Evolutionary conservation across 2,888 invertebrate species (phyloP), one percentile per base, ranked within the genome.

Genomic region (Muschampia plurimacula): DNA sequence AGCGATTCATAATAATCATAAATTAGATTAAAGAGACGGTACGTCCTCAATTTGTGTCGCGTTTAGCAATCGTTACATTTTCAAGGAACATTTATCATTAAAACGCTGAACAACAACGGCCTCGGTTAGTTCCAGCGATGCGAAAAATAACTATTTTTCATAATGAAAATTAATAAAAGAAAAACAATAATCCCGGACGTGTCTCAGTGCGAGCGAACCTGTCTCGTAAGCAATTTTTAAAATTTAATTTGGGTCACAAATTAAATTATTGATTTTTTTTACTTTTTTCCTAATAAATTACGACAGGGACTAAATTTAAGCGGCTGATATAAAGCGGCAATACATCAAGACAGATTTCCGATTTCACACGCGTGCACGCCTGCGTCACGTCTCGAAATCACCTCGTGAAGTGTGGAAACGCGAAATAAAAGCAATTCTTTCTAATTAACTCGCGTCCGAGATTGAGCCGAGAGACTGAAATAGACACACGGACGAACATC

Each of bases 401-500:
- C 79, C 83, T 82, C 85, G 82, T 83, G 86, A 86, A 88, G 89
- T 90, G 91, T 90, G 91, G 89, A 90, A 90, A 89, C 89, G 91
- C 90, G 84, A 92, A 93, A 94, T 93, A 94, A 94, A 92, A 93
- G 91, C 92, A 91, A 93, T 94, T 93, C 92, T 93, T 94, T 93
- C 90, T 93, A 94, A 93, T 93, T 93, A 94, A 89, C 91, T 84
- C 85, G 75, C 80, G 84, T 82, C 83, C 81, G 84, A 86, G 87
- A 89, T 88, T 86, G 89, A 88, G 86, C 81, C 84, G 85, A 76
- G 78, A 80, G 81, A 79, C 84, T 81, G 82, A 91, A 93, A 93
- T 93, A 93, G 90, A 90, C 76, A 90, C 76, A 80, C 83, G 83
- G 81, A 81, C 83, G 81, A 83, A 83, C 86, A 82, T 83, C 82